Percentiles rank a stretch among this genome's conserved stretches.
These are phyloP conservation scores for Loripinus fragilis DNA, from an alignment of 2,888 invertebrate genomes.

Conservation along the genomic window DNA sequence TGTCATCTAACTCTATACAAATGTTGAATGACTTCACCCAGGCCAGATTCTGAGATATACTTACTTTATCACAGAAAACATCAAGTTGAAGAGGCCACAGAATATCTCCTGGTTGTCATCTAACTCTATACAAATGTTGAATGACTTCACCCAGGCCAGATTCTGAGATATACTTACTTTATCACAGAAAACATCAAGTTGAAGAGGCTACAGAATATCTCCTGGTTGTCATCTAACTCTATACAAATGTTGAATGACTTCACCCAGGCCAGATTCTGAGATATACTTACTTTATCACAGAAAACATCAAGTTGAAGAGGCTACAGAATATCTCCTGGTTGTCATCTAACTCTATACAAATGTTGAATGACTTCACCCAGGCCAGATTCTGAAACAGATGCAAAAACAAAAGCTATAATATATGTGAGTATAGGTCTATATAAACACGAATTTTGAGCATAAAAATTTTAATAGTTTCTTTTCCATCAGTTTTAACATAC, in stretches of 20 bases:
- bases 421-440: too few species aligned
- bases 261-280: conserved; percentile 91
- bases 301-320: conserved; percentile 96
- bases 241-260: conserved; percentile 80
- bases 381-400: conserved; percentile 96
- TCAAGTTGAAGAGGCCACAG: conserved; percentile 94
- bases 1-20: conserved; percentile 98
- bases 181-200: conserved; percentile 97
- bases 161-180: conserved; percentile 84
- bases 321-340: conserved; percentile 98
- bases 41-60: conserved; percentile 88
- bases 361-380: conserved; percentile 99
- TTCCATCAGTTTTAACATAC: too few species aligned
- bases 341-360: conserved; percentile 99
- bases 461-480: too few species aligned
- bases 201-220: conserved; percentile 97
- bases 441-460: too few species aligned
- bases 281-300: conserved; percentile 89
- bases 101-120: conserved; percentile 99
- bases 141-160: conserved; percentile 98
- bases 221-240: conserved; percentile 91
- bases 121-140: conserved; percentile 99
- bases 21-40: conserved; percentile 99
- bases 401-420: too few species aligned
- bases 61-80: conserved; percentile 98